phyloP scores from a whole-genome alignment of 2,797 vertebrate genomes.

The Heliangelus exortis region DNA sequence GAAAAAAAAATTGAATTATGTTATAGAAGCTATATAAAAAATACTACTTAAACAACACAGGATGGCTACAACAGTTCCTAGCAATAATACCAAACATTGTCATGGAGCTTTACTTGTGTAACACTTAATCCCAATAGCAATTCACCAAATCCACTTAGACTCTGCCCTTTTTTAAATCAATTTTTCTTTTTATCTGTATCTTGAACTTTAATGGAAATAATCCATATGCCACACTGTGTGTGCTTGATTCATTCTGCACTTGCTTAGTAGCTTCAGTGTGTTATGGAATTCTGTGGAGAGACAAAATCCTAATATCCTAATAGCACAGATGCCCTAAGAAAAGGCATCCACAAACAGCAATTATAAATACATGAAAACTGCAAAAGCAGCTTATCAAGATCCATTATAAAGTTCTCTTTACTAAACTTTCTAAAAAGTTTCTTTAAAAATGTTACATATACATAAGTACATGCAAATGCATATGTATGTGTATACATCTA shows the following conservation, averaged over 20 bases:
- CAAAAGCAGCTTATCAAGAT: neutral
- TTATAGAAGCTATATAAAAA: neutral
- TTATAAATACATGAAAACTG: conserved; percentile 43
- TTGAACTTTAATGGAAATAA: conserved; percentile 60
- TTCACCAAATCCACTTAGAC: neutral
- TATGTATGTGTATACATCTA: neutral
- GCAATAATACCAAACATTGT: neutral
- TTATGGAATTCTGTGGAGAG: conserved; percentile 28
- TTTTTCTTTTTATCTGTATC: conserved; percentile 52
- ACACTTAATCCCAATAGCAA: neutral
- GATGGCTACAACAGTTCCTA: neutral
- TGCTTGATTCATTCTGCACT: conserved; percentile 67
- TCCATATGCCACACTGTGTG: neutral
- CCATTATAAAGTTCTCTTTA: neutral
- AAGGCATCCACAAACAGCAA: neutral
- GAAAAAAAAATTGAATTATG: neutral
- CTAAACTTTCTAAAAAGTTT: neutral
- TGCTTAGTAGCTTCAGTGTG: conserved; percentile 51
- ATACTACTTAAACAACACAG: neutral
- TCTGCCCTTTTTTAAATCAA: conserved; percentile 18
- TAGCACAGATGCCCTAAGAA: conserved; percentile 14
- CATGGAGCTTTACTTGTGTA: neutral
- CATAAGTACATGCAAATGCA: neutral
- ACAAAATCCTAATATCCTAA: conserved; percentile 45
- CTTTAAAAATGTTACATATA: neutral